Evolutionary conservation across 2,888 invertebrate genomes (phyloP).

Genomic region (Girardia tigrina): DNA sequence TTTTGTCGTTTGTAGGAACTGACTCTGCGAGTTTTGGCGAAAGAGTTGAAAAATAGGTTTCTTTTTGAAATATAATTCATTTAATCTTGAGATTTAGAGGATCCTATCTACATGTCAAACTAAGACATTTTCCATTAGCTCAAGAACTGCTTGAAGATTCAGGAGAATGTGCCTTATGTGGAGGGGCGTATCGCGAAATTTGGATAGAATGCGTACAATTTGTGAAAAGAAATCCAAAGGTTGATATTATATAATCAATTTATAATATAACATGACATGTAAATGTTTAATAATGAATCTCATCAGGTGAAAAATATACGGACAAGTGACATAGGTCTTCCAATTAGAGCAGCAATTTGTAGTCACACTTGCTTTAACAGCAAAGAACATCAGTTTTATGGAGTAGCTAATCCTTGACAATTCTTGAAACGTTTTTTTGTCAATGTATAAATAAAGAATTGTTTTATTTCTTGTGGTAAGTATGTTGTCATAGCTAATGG

Average conservation of each 20-base stretch:
- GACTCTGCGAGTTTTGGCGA: not conserved
- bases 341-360: constrained; percentile 6
- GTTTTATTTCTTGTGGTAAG: no score
- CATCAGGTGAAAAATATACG: no score
- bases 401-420: not conserved
- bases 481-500: no score
- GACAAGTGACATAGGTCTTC: no score
- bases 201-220: constrained; percentile 11
- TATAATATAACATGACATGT: no score
- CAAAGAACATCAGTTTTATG: constrained; percentile 13
- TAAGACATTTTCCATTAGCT: not conserved
- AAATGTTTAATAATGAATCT: no score
- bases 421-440: no score
- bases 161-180: constrained; percentile 5
- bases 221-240: constrained; percentile 3
- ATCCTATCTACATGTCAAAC: not conserved
- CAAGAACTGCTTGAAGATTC: not conserved
- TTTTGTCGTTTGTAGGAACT: constrained; percentile 9
- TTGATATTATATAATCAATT: no score
- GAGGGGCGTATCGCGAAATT: not conserved
- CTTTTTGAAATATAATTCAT: not conserved
- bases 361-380: constrained; percentile 5
- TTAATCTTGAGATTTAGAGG: not conserved
- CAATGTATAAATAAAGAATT: no score
- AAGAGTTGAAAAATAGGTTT: not conserved